Base-by-base conservation (phyloP, 2,888 invertebrate species). In the Marasmarcha lunaedactyla region DNA sequence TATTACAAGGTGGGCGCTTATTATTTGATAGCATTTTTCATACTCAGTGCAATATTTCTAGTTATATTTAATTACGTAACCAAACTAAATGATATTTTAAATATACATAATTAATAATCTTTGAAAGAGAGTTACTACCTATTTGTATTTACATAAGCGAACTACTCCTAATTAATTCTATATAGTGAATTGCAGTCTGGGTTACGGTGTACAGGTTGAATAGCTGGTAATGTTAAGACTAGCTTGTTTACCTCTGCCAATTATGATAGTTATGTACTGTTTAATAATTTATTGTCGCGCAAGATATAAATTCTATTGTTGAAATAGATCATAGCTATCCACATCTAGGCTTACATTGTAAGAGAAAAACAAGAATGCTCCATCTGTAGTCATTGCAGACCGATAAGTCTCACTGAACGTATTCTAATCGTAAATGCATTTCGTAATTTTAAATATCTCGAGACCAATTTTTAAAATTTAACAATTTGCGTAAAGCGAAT, bases 21-120 rank as follows among this genome's bases (percentile, higher is more conserved):
- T 83, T 71, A 81, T 83, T 84, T 83, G 68, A 78, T 81, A 77
- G 77, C 74, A 76, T 79, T 81, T 20, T 20, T 83, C 84, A 84
- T 84, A 84, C 84, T 84, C 84, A 84, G 84, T 84, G 84, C 84
- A 84, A 84, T 84, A 84, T 84, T 83, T 81, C 84, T 84, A 84
- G 84, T 84, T 84, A 84, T 83, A 84, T 83, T 79, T 83, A 83
- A 83, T 84, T 76, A 83, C 81, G 84, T 84, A 84, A 84, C 84
- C 84, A 84, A 84, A 84, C 84, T 84, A 83, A 84, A 83, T 65
- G 76, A 81, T 84, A 84, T 79, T 74, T 78, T 77, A 76, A 78
- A 70, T 61, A 63, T 55, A 67, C 67, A 63, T 73, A 73, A 76
- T 71, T 68, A 73, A 71, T 68, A 73, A 78, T 78, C 77, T 71